phyloP scores from a whole-genome alignment of 1,140 invertebrate genomes.

The Drosophila yakuba region DNA sequence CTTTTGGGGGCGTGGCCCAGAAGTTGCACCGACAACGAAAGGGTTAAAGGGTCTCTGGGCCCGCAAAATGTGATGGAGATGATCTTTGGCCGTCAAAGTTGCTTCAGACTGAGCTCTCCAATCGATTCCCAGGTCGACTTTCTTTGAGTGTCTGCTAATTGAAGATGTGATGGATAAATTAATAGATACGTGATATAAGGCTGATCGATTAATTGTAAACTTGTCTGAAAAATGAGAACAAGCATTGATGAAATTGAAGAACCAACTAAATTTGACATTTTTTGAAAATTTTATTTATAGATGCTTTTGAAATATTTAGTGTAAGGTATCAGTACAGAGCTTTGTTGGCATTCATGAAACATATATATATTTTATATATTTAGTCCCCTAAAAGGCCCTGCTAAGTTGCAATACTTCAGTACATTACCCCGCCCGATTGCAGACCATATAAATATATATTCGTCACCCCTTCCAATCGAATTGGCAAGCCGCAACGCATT shows the following conservation, averaged over 20 bases:
- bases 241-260: neutral
- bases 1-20: conserved; percentile 51
- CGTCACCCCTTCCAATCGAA: conserved; percentile 36
- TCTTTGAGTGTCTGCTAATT: conserved; percentile 28
- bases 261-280: neutral
- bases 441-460: conserved; percentile 12
- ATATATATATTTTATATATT: neutral
- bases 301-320: neutral
- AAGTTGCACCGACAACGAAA: conserved; percentile 54
- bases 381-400: neutral
- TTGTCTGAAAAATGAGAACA: neutral
- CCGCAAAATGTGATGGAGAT: conserved; percentile 15
- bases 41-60: conserved; percentile 42
- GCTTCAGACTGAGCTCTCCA: conserved; percentile 8
- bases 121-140: conserved; percentile 5
- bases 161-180: conserved; percentile 54
- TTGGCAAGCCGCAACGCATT: conserved; percentile 75
- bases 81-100: conserved; percentile 21
- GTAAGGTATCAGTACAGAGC: too few relatives aligned
- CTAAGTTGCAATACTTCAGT: conserved; percentile 9
- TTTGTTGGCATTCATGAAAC: too few relatives aligned
- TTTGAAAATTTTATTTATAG: neutral
- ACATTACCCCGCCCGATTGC: conserved; percentile 9
- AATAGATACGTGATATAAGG: conserved; percentile 32
- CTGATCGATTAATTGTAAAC: conserved; percentile 31